A percentile compares a stretch with the other conserved stretches of the same genome.
Conservation (phyloP, 2,888 invertebrate species). For the Ophioninae sp. region DNA sequence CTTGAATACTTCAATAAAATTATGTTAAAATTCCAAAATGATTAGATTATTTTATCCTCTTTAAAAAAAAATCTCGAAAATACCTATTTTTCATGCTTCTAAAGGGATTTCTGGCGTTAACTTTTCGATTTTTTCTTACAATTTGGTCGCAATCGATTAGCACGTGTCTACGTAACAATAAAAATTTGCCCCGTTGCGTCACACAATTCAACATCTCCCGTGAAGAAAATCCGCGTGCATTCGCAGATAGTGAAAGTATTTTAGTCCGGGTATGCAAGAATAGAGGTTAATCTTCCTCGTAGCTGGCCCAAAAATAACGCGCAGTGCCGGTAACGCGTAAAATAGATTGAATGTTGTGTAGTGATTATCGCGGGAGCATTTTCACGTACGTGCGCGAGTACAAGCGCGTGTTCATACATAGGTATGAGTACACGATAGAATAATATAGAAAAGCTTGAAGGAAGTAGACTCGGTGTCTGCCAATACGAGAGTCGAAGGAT, state of each 20-base stretch:
- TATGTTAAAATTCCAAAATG: too few species aligned
- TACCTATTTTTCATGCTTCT: too few species aligned
- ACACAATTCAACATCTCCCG: constrained; percentile 27
- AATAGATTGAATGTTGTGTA: constrained; percentile 65
- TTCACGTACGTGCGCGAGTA: neutral
- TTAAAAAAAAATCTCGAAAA: too few species aligned
- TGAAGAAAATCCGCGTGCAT: constrained; percentile 36
- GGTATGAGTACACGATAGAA: neutral
- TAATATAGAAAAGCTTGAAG: constrained; percentile 31
- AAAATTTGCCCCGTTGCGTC: constrained; percentile 19
- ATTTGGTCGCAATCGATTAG: neutral
- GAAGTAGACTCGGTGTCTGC: constrained; percentile 63
- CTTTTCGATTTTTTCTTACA: neutral
- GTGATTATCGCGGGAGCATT: constrained; percentile 54
- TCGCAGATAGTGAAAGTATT: constrained; percentile 72
- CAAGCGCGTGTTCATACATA: neutral
- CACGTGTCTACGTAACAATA: neutral
- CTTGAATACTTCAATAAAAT: too few species aligned
- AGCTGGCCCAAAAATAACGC: constrained; percentile 74
- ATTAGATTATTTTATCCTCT: too few species aligned
- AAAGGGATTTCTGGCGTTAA: too few species aligned
- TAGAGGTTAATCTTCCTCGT: constrained; percentile 78
- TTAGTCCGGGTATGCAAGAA: constrained; percentile 76
- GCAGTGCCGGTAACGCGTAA: constrained; percentile 61
- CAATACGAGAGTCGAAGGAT: constrained; percentile 55